A percentile compares a stretch with the other conserved stretches of the same genome.
These are phyloP conservation scores for Agyllia agylla DNA, from an alignment of 2,888 invertebrate species.

Conservation along the genomic window DNA sequence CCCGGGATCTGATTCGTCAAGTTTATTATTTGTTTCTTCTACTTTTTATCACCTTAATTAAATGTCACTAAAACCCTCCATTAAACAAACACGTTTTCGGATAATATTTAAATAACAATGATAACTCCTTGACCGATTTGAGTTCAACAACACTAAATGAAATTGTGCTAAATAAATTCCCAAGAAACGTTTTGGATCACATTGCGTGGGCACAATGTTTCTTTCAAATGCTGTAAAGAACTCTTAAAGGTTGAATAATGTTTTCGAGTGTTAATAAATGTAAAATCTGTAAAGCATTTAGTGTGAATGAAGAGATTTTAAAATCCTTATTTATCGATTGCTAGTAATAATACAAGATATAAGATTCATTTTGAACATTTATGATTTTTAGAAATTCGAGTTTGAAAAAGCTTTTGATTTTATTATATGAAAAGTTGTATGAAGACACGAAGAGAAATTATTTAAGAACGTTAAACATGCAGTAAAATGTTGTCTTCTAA, in stretches of 20 bases:
- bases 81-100: background rate
- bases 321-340: background rate
- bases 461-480: background rate
- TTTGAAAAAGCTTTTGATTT: background rate
- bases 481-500: conserved; percentile 8
- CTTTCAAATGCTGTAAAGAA: background rate
- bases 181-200: background rate
- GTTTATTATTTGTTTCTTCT: background rate
- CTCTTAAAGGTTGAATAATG: background rate
- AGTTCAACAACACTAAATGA: conserved; percentile 14
- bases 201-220: background rate
- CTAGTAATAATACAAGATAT: background rate
- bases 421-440: background rate
- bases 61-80: background rate
- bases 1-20: background rate
- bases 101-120: conserved; percentile 22
- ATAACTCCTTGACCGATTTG: background rate
- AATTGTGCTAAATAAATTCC: background rate
- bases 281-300: background rate
- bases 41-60: conserved; percentile 2
- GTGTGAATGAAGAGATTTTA: background rate
- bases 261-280: background rate
- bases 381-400: background rate
- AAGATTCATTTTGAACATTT: background rate
- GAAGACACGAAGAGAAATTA: background rate